Evolutionary conservation across 2,797 vertebrate species (phyloP).

Genomic region (Helicolenus hilgendorfi): DNA sequence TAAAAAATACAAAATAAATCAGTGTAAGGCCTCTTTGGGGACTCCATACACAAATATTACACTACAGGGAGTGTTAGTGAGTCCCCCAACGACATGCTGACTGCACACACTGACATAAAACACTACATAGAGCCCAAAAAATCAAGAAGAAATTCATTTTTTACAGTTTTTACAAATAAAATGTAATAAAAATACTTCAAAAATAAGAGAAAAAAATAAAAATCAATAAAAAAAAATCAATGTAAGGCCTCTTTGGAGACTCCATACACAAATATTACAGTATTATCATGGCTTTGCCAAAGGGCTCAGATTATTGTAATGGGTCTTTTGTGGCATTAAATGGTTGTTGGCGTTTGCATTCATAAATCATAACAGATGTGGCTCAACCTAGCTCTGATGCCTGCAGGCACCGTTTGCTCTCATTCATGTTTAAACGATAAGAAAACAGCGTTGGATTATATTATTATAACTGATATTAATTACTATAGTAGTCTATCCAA

Average conservation of each 20-base stretch:
- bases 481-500: background rate
- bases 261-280: background rate
- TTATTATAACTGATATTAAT: background rate
- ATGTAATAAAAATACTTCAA: too few relatives aligned
- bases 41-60: too few relatives aligned
- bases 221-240: background rate
- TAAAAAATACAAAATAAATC: too few relatives aligned
- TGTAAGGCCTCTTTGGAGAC: background rate
- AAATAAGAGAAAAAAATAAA: too few relatives aligned
- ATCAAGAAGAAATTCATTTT: background rate
- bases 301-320: constrained; percentile 19
- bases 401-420: constrained; percentile 31
- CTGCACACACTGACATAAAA: constrained; percentile 13
- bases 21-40: too few relatives aligned
- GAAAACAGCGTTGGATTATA: background rate
- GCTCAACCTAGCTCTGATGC: constrained; percentile 14
- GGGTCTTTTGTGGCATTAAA: constrained; percentile 5
- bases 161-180: background rate
- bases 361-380: constrained; percentile 44
- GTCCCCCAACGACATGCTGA: constrained; percentile 28
- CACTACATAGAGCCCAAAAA: background rate
- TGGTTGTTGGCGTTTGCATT: constrained; percentile 15
- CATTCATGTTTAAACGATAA: background rate
- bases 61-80: constrained; percentile 42
- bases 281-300: background rate